phyloP scores from a whole-genome alignment of 1,140 invertebrate species.

The Cherax quadricarinatus region DNA sequence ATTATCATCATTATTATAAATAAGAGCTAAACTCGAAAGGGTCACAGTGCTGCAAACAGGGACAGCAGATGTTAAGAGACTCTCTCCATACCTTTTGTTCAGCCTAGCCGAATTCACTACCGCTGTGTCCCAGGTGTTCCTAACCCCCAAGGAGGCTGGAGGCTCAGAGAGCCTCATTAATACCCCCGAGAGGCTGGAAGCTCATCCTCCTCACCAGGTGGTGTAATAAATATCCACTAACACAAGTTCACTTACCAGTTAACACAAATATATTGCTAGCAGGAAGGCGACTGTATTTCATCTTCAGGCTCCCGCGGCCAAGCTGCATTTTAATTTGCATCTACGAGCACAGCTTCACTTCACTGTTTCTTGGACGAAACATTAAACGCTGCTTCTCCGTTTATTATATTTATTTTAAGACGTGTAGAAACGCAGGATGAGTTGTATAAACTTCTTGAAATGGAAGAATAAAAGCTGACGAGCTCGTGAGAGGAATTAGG shows the following conservation, averaged over 20 bases:
- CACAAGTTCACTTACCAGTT: slow-evolving; percentile 37
- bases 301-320: slow-evolving; percentile 13
- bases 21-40: too few relatives aligned
- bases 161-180: background rate
- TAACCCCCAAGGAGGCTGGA: too few relatives aligned
- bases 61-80: too few relatives aligned
- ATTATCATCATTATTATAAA: too few relatives aligned
- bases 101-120: too few relatives aligned
- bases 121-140: too few relatives aligned
- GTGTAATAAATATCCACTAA: slow-evolving; percentile 49
- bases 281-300: slow-evolving; percentile 37
- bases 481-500: background rate
- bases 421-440: background rate
- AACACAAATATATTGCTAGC: slow-evolving; percentile 47
- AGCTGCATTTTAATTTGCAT: slow-evolving; percentile 22
- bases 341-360: background rate
- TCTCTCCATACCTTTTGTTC: too few relatives aligned
- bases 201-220: slow-evolving; percentile 28
- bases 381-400: background rate
- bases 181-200: background rate
- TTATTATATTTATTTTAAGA: background rate
- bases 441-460: background rate
- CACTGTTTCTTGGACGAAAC: background rate
- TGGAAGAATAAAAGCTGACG: background rate
- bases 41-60: too few relatives aligned